These are phyloP conservation scores for Paralinhomoeus sp. DNA, from an alignment of 2,888 invertebrate species.

Conservation along the genomic window DNA sequence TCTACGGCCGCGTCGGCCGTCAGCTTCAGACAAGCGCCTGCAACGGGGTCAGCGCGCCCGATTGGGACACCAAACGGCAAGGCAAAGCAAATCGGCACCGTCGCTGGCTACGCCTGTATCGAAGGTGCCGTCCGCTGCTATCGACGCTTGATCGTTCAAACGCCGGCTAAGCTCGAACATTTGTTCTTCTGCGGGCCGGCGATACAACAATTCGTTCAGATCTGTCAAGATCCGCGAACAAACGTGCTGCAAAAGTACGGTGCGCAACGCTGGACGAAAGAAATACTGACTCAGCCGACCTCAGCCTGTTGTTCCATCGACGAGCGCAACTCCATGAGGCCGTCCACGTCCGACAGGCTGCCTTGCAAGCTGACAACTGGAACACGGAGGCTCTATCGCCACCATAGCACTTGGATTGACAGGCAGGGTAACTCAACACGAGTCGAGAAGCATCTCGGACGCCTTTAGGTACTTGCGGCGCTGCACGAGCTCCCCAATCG, in stretches of 20 bases:
- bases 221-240: not conserved
- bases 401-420: not conserved
- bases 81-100: too few relatives aligned
- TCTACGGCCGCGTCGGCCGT: too few relatives aligned
- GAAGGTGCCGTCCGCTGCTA: too few relatives aligned
- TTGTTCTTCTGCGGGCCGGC: too few relatives aligned
- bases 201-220: too few relatives aligned
- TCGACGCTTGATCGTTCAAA: too few relatives aligned
- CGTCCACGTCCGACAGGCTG: constrained; percentile 55
- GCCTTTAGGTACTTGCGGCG: constrained; percentile 46
- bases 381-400: constrained; percentile 4
- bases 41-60: too few relatives aligned
- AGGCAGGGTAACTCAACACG: constrained; percentile 16
- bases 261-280: constrained; percentile 1
- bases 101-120: too few relatives aligned
- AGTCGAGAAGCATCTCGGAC: constrained; percentile 45
- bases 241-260: not conserved
- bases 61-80: too few relatives aligned
- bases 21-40: too few relatives aligned
- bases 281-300: constrained; percentile 23
- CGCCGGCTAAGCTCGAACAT: too few relatives aligned
- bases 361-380: constrained; percentile 45
- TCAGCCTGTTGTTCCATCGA: constrained; percentile 48
- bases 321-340: constrained; percentile 49
- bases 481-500: not conserved